Percentiles rank a stretch among this genome's conserved stretches.
Evolutionary conservation across 1,140 invertebrate genomes (phyloP).

Genomic region (Formica selysi): DNA sequence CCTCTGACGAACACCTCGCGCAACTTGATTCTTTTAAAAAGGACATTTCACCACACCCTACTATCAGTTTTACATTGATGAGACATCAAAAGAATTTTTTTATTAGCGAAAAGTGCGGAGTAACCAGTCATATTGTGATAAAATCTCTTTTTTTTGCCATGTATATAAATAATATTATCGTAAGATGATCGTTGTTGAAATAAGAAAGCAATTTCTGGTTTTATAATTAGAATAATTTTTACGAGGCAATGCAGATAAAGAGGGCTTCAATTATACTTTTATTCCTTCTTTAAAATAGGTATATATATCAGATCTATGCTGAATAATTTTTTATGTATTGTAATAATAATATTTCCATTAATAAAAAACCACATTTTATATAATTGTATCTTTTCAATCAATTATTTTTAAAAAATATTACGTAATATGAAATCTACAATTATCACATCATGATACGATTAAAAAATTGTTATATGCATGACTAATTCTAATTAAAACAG

Average conservation of each 20-base stretch:
- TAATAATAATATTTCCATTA: neutral
- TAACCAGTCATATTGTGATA: too few relatives aligned
- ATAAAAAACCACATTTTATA: neutral
- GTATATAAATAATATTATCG: neutral
- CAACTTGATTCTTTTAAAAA: conserved; percentile 76
- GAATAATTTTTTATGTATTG: too few relatives aligned
- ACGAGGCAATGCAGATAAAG: neutral
- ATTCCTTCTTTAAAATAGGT: neutral
- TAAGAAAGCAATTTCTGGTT: neutral
- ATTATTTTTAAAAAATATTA: neutral
- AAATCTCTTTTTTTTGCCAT: too few relatives aligned
- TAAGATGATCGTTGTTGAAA: neutral
- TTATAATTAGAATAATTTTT: neutral
- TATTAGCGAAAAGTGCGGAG: neutral
- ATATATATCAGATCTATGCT: too few relatives aligned
- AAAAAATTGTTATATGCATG: neutral
- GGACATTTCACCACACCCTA: conserved; percentile 77
- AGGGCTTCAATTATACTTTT: neutral
- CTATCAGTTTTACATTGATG: conserved; percentile 46
- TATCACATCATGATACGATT: neutral
- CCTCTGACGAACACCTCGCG: conserved; percentile 75
- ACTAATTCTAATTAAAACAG: conserved; percentile 32
- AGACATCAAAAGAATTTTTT: conserved; percentile 31
- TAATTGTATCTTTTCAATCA: neutral
- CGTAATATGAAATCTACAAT: neutral